Base-by-base conservation (phyloP, 2,888 invertebrate species). In the Caenorhabditis plicata region DNA sequence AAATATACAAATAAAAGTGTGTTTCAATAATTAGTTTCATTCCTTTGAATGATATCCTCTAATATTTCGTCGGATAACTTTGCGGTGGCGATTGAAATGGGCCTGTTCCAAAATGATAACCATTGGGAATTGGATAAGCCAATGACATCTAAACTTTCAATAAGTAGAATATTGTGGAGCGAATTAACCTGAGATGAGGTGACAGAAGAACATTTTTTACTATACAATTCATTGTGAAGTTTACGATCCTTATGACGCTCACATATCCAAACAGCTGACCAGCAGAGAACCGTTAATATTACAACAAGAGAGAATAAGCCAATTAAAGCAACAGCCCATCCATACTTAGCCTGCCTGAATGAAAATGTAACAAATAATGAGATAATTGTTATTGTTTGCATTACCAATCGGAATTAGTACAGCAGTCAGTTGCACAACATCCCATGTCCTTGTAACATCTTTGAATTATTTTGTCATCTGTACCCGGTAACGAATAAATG, bases 371-470 rank as follows among this genome's bases (percentile, higher is more conserved):
- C n/a, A n/a, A n/a, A n/a, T n/a, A n/a, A n/a, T n/a, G n/a, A n/a
- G n/a, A n/a, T 8, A 15, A 2, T 25, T 9, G 9, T 20, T 13
- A 19, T 32, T 13, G 33, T 3, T 7, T 15, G 31, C 25, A 33
- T 22, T 17, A 72, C 72, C 72, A 72, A 26, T 66, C 56, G 15
- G 54, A 52, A 45, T 72, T 68, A 19, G 54, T 54, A 44, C 72
- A 72, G 47, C 72, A 72, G 23, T 62, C 69, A 22, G 46, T 58
- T 0, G 62, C 64, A 51, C 72, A 69, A 47, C 72, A 72, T 9
- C 69, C 72, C 26, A 70, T 64, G 48, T 72, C 72, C 57, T 65
- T 69, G 53, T 70, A 69, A 35, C 72, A 72, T 52, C 52, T 63
- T 42, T 72, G 62, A 35, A 60, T 64, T n/a, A 70, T 55, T 2